Evolutionary conservation across 1,140 invertebrate species (phyloP), one percentile per base, ranked within the genome.

Genomic region (Cyclargus thomasi): DNA sequence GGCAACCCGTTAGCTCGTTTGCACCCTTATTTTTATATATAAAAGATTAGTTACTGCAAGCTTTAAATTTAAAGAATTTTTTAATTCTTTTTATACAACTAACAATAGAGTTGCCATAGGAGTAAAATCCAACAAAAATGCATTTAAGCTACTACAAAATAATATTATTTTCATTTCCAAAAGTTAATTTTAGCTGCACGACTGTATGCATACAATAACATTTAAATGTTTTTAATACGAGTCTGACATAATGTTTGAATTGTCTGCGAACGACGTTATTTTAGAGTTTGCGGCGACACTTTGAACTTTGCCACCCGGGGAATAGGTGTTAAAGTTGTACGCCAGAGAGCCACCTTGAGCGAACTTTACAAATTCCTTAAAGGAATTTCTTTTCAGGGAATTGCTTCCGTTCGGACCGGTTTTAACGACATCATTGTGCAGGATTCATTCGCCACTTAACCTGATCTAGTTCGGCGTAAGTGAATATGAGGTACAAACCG

Each of bases 341-440:
- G 35, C 16, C 8, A 22, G 5, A 7, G 8, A 23, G 14, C 21
- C 53, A 62, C 57, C 64, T 65, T 65, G 53, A 57, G 71, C 59
- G 64, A 39, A 64, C 65, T 63, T 64, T 70, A 73, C 62, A 63
- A 70, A 70, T 75, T 77, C 74, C 74, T 75, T 73, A 69, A 73
- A 74, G 74, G 74, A 78, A 75, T 75, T 71, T 64, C 70, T 67
- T 59, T 70, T 70, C 76, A 75, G 74, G 72, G 76, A 80, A 80
- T 78, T 80, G 78, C 72, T 78, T 78, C 74, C 65, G 65, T 68
- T 72, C 71, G 74, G 70, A 72, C 73, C 70, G 70, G 67, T 73
- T 66, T 69, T 76, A 80, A 78, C 78, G 76, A 80, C 72, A 72
- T 74, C 73, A 78, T 80, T 78, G 74, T 80, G 73, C 63, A 71